These are phyloP conservation scores for Antitype chi DNA, from an alignment of 2,888 invertebrate genomes.

Conservation along the genomic window DNA sequence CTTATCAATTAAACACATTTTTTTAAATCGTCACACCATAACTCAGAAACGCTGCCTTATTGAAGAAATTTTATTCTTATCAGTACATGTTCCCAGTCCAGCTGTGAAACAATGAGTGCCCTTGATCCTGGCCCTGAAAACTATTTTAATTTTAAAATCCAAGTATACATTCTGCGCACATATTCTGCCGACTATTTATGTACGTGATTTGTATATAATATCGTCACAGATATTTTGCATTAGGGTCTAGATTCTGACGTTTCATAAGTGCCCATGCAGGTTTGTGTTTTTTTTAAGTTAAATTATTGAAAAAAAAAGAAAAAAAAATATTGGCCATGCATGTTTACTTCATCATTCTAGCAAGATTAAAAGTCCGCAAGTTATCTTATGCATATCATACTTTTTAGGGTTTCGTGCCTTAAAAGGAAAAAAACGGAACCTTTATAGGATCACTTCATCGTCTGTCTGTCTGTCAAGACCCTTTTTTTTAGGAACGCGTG, in stretches of 20 bases:
- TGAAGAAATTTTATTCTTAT: neutral
- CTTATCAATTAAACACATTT: neutral
- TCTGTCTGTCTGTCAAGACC: no score
- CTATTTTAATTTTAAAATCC: neutral
- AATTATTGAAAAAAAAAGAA: no score
- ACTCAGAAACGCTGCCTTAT: neutral
- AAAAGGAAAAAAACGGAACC: no score
- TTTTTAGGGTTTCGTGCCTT: no score
- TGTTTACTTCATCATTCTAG: neutral
- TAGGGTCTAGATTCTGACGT: no score
- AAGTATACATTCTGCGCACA: neutral
- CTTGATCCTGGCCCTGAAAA: neutral
- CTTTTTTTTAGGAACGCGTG: no score
- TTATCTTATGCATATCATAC: no score
- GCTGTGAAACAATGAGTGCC: neutral
- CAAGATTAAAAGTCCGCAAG: neutral
- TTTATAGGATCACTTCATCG: no score
- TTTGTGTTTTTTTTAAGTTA: no score
- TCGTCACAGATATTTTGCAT: no score
- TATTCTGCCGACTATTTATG: neutral
- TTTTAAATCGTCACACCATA: neutral
- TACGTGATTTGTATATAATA: neutral
- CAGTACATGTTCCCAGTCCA: neutral
- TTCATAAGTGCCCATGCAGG: no score
- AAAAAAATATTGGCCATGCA: no score